These are phyloP conservation scores for Macquaria ambigua DNA, from an alignment of 2,113 vertebrate species.

Conservation along the genomic window DNA sequence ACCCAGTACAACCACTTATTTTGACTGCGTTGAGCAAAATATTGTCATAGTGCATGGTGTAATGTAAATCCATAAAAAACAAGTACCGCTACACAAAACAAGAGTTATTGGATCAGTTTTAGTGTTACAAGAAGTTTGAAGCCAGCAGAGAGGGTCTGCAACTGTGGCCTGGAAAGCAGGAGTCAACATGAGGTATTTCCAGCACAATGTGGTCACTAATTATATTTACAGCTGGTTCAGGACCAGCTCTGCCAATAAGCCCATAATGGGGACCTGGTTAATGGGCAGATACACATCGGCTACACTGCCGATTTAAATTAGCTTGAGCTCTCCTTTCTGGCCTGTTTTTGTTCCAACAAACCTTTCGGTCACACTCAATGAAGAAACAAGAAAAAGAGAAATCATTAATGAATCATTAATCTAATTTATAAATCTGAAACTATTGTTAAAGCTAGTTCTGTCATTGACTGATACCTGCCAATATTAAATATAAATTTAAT, in stretches of 20 bases:
- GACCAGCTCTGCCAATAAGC: slow-evolving; percentile 60
- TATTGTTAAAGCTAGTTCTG: not conserved
- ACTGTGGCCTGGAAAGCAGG: slow-evolving; percentile 64
- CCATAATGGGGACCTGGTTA: slow-evolving; percentile 48
- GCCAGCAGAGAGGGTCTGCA: slow-evolving; percentile 40
- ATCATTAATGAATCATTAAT: not conserved
- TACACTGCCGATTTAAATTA: not conserved
- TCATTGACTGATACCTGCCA: not conserved
- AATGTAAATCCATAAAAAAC: slow-evolving; percentile 52
- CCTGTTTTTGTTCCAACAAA: not conserved
- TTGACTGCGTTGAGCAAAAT: slow-evolving; percentile 31
- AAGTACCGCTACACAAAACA: slow-evolving; percentile 41
- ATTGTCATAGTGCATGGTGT: slow-evolving; percentile 29
- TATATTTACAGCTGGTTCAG: slow-evolving; percentile 71
- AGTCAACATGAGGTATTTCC: slow-evolving; percentile 60
- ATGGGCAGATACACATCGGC: slow-evolving; percentile 33
- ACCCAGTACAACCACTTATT: slow-evolving; percentile 36
- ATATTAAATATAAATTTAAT: no score
- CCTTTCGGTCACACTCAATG: not conserved
- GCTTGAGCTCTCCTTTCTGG: not conserved
- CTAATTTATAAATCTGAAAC: no score
- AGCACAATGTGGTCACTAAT: slow-evolving; percentile 68
- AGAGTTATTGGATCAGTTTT: slow-evolving; percentile 49
- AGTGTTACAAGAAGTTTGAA: slow-evolving; percentile 40
- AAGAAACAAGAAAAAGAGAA: not conserved